A percentile compares a stretch with the other conserved stretches of the same genome.
Conservation (phyloP, 2,888 invertebrate species). For the Noctua comes region DNA sequence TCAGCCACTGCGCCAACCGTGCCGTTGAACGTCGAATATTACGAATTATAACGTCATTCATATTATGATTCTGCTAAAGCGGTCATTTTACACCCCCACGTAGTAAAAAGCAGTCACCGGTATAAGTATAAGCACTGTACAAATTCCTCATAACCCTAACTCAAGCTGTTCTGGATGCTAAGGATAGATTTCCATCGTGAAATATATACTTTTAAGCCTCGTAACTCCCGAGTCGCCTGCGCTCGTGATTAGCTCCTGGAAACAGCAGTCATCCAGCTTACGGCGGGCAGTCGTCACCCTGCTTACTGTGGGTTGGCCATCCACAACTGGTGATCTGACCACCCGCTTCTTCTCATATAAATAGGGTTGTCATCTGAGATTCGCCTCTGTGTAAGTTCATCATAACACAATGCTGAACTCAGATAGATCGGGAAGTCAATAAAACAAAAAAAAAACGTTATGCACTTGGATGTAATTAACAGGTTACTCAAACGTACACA, state of each 20-base stretch:
- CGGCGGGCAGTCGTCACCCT: too few species aligned
- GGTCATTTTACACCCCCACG: too few species aligned
- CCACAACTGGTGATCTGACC: not conserved
- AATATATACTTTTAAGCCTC: too few species aligned
- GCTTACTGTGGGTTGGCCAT: too few species aligned
- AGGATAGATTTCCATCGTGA: too few species aligned
- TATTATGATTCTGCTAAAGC: too few species aligned
- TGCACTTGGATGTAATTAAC: slow-evolving; percentile 27
- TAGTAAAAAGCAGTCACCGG: not conserved
- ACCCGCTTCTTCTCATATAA: too few species aligned
- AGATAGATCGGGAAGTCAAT: not conserved
- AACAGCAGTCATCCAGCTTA: not conserved
- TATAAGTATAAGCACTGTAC: not conserved
- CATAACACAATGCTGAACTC: not conserved
- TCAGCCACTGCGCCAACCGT: too few species aligned
- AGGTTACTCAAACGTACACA: not conserved
- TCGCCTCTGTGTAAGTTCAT: not conserved
- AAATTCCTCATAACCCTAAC: too few species aligned
- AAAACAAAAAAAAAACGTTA: not conserved
- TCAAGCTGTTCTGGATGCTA: too few species aligned
- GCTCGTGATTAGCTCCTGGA: not conserved
- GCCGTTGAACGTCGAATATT: too few species aligned
- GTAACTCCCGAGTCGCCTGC: not conserved
- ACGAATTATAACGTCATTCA: too few species aligned
- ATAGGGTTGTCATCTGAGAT: not conserved